A percentile compares a stretch with the other conserved stretches of the same genome.
Evolutionary conservation across 2,113 vertebrate species (phyloP).

Genomic region (Theristicus caerulescens): DNA sequence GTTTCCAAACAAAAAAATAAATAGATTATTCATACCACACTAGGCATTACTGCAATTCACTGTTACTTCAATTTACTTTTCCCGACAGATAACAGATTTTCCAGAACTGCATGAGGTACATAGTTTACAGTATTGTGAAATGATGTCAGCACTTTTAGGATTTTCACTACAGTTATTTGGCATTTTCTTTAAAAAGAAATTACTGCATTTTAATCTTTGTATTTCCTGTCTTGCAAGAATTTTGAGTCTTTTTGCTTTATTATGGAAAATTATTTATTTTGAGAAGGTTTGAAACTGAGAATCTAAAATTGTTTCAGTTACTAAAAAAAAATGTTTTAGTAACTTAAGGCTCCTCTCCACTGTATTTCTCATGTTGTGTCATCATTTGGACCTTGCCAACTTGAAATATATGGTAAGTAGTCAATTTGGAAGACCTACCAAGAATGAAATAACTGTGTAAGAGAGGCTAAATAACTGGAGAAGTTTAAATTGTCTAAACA

Average conservation of each 20-base stretch:
- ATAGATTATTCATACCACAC: not conserved
- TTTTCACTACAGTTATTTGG: not conserved
- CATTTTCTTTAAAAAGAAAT: not conserved
- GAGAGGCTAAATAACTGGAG: not conserved
- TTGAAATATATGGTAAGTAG: not conserved
- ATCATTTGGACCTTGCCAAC: not conserved
- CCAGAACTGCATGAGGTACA: not conserved
- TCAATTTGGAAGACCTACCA: not conserved
- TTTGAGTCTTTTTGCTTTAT: not conserved
- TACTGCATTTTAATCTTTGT: accelerated
- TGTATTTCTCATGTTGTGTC: not conserved
- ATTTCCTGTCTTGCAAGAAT: not conserved
- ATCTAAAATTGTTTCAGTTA: not conserved
- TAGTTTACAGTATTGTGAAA: not conserved
- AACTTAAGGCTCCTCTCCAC: not conserved
- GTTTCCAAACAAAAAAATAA: not conserved
- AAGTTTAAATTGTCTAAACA: not conserved
- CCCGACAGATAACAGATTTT: not conserved
- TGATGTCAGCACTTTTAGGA: not conserved
- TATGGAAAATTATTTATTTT: not conserved
- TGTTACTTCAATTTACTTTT: not conserved
- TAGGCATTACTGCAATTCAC: not conserved
- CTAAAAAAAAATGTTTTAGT: not conserved
- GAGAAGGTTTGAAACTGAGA: not conserved
- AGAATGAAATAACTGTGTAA: not conserved